These are phyloP conservation scores for Heliconius aoede DNA, from an alignment of 2,888 invertebrate genomes.

Conservation along the genomic window DNA sequence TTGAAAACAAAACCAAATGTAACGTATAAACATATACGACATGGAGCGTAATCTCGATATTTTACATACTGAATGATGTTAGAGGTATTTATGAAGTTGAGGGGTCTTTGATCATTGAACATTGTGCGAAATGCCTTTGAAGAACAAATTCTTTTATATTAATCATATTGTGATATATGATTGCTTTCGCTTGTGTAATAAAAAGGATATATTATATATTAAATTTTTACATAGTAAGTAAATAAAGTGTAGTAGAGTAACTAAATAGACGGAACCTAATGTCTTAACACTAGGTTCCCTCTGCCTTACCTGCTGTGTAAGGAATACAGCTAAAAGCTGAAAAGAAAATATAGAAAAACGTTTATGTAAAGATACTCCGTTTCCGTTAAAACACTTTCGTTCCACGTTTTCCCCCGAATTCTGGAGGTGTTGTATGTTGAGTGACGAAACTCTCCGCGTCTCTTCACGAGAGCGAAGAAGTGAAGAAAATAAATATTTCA, in stretches of 20 bases:
- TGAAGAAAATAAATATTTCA: too few relatives aligned
- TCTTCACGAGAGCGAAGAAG: too few relatives aligned
- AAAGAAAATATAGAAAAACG: neutral
- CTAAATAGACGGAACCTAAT: too few relatives aligned
- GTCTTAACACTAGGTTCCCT: too few relatives aligned
- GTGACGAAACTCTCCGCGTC: too few relatives aligned
- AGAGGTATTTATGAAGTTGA: constrained; percentile 18
- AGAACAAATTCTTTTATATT: constrained; percentile 6
- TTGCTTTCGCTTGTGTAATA: neutral
- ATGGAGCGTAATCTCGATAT: constrained; percentile 22
- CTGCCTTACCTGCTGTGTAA: too few relatives aligned
- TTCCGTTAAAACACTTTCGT: neutral
- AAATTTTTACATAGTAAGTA: too few relatives aligned
- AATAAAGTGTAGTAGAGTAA: too few relatives aligned
- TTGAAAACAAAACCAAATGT: constrained; percentile 5
- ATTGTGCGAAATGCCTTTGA: constrained; percentile 1
- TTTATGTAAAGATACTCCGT: neutral
- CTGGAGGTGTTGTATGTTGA: too few relatives aligned
- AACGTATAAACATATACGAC: constrained; percentile 22
- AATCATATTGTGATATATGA: constrained; percentile 8
- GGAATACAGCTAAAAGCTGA: too few relatives aligned
- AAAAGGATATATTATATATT: neutral
- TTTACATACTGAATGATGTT: constrained; percentile 31
- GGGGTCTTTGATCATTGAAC: constrained; percentile 20
- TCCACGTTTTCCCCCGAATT: too few relatives aligned